A percentile compares a stretch with the other conserved stretches of the same genome.
Evolutionary conservation across 2,113 vertebrate genomes (phyloP).

Genomic region (Saguinus midas): DNA sequence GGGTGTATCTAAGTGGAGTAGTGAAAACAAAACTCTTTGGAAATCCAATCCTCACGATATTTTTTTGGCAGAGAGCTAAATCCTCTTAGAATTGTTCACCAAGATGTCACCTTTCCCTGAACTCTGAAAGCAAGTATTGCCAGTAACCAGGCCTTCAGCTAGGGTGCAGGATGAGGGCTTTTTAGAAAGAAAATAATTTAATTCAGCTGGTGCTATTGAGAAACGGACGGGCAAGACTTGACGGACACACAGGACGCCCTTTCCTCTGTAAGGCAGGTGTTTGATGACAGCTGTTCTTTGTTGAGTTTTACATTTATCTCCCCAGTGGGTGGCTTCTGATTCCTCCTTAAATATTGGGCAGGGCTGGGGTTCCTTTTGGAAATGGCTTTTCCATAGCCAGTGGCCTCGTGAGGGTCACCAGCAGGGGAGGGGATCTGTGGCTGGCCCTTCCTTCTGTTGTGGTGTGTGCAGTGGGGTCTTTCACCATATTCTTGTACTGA

Average conservation of each 20-base stretch:
- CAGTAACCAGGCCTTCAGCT: background rate
- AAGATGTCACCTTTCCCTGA: constrained; percentile 62
- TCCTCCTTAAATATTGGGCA: background rate
- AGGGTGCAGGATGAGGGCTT: background rate
- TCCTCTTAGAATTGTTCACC: constrained; percentile 47
- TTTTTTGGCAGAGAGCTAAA: constrained; percentile 51
- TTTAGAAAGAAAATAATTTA: constrained; percentile 10
- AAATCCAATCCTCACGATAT: constrained; percentile 27
- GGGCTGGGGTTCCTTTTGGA: background rate
- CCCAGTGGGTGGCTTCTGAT: background rate
- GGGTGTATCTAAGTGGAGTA: background rate
- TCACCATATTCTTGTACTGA: fast-evolving
- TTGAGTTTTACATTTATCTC: background rate
- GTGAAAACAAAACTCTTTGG: constrained; percentile 38
- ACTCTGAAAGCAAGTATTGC: constrained; percentile 33
- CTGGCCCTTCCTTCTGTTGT: background rate
- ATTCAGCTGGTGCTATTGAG: background rate
- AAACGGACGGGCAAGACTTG: background rate
- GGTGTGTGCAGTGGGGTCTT: fast-evolving
- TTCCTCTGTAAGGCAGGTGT: no score
- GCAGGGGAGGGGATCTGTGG: background rate
- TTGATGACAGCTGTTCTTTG: background rate
- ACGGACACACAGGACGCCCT: background rate
- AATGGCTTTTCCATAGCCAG: background rate
- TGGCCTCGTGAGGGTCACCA: background rate